Percentiles rank a stretch among this genome's conserved stretches.
Conservation (phyloP, 1,140 invertebrate genomes). For the Zaprionus taronus region DNA sequence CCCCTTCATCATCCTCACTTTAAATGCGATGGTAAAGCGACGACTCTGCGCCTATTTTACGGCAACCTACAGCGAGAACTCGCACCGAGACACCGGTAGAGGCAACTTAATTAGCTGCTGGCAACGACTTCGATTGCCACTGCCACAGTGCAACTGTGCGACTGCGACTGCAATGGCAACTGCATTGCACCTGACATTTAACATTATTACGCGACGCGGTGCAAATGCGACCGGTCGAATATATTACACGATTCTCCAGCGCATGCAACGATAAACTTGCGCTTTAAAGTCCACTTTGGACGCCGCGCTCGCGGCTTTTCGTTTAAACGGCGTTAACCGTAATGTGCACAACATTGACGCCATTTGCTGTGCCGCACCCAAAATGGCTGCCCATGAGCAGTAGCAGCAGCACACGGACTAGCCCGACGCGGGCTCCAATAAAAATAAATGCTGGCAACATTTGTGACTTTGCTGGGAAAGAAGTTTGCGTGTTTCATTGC, state of each 20-base stretch:
- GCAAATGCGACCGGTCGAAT: conserved; percentile 44
- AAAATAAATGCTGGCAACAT: conserved; percentile 49
- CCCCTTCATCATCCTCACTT: not conserved
- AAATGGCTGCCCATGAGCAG: conserved; percentile 27
- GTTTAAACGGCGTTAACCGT: conserved; percentile 67
- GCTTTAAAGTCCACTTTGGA: conserved; percentile 51
- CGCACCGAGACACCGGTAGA: conserved; percentile 1
- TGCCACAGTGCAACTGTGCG: conserved; percentile 49
- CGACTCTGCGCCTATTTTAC: conserved; percentile 41
- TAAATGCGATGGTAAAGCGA: conserved; percentile 4
- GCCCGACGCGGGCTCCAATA: conserved; percentile 18
- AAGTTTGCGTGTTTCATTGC: conserved; percentile 55
- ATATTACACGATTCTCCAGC: conserved; percentile 39
- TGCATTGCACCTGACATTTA: conserved; percentile 80
- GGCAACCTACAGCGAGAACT: not conserved
- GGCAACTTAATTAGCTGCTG: conserved; percentile 54
- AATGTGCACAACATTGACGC: conserved; percentile 77
- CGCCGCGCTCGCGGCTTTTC: conserved; percentile 20
- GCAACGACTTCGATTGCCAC: conserved; percentile 44
- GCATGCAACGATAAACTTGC: conserved; percentile 49
- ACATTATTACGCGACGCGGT: conserved; percentile 73
- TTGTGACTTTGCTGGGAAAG: conserved; percentile 46
- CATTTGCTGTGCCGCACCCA: conserved; percentile 45
- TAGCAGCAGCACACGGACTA: not conserved
- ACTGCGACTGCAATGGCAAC: conserved; percentile 33